Evolutionary conservation across 92 coral and sea anemone genomes (phyloP), one percentile per base, ranked within the genome.

Genomic region (Palythoa grandiflora): DNA sequence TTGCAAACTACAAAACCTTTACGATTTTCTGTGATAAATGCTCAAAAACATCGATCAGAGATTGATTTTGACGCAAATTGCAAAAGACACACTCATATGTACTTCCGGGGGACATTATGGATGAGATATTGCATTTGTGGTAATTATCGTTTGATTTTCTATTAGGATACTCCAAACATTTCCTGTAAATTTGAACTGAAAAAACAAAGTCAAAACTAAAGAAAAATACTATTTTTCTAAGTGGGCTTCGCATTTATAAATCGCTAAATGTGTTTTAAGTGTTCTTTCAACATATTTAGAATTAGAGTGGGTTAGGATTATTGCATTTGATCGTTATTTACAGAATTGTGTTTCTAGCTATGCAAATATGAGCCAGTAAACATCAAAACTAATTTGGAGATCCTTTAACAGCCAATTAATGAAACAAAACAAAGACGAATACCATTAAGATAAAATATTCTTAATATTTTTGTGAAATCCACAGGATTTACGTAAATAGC

Each of bases 341-440:
- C 61, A 50, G 79, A 7, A 36, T 75, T 75, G 38, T 12, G 79
- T 75, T 75, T 47, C 60, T 75, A 6, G 79, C 59, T 6, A 35
- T 20, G n/a, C 55, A 50, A 13, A 48, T 71, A 15, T 71, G 75
- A 37, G 36, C 38, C 36, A 35, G 40, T 16, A 36, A 12, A 71
- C 44, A 68, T 21, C n/a, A 37, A 71, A 71, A 71, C 61, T 47
- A 75, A 75, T 75, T 75, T 16, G 8, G 60, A 75, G 48, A 75
- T 20, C 57, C 54, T 53, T 75, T 54, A 50, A 50, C 9, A 75
- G 79, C 79, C 79, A 50, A 75, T 13, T 53, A 50, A 10, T 20
- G 61, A n/a, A 47, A 36, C 60, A 47, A 75, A 19, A 75, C 79
- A 75, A 48, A 48, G 60, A 75, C 17, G 39, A 75, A 47, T 3